phyloP scores from a whole-genome alignment of 2,797 vertebrate species.

The Carduelis carduelis region DNA sequence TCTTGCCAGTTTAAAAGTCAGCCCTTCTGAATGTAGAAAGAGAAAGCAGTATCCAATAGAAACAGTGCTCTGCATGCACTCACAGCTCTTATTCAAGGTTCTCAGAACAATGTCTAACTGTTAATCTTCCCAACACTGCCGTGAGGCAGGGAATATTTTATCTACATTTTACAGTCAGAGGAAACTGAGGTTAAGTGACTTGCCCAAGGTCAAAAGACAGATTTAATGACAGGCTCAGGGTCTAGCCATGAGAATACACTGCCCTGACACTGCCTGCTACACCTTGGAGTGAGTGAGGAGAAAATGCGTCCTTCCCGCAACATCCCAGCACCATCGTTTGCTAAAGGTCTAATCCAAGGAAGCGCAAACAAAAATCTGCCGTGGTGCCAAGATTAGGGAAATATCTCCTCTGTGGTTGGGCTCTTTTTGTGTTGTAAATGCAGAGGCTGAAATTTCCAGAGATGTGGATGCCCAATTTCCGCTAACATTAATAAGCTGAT shows the following conservation, averaged over 20 bases:
- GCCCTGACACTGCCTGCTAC: slow-evolving; percentile 10
- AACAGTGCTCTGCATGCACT: slow-evolving; percentile 56
- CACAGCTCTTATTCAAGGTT: slow-evolving; percentile 49
- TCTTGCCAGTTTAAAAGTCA: slow-evolving; percentile 67
- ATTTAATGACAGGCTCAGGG: slow-evolving; percentile 42
- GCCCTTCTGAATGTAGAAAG: slow-evolving; percentile 50
- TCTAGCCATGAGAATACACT: slow-evolving; percentile 33
- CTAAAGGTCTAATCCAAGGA: slow-evolving; percentile 65
- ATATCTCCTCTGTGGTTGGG: slow-evolving; percentile 60
- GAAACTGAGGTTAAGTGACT: slow-evolving; percentile 63
- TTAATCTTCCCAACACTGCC: slow-evolving; percentile 56
- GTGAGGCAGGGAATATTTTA: slow-evolving; percentile 63
- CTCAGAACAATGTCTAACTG: slow-evolving; percentile 64
- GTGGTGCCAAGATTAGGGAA: slow-evolving; percentile 65
- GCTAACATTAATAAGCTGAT: slow-evolving; percentile 70
- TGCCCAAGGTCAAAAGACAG: slow-evolving; percentile 59
- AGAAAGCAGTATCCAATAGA: slow-evolving; percentile 59
- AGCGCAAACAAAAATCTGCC: slow-evolving; percentile 59
- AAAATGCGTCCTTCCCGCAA: not conserved
- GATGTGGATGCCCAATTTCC: slow-evolving; percentile 71
- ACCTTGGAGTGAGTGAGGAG: not conserved
- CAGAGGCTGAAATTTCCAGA: slow-evolving; percentile 69
- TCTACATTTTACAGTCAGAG: slow-evolving; percentile 62
- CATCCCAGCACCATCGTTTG: not conserved
- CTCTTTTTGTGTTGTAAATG: slow-evolving; percentile 68